These are phyloP conservation scores for Notocelia uddmanniana DNA, from an alignment of 2,888 invertebrate species.

Conservation along the genomic window DNA sequence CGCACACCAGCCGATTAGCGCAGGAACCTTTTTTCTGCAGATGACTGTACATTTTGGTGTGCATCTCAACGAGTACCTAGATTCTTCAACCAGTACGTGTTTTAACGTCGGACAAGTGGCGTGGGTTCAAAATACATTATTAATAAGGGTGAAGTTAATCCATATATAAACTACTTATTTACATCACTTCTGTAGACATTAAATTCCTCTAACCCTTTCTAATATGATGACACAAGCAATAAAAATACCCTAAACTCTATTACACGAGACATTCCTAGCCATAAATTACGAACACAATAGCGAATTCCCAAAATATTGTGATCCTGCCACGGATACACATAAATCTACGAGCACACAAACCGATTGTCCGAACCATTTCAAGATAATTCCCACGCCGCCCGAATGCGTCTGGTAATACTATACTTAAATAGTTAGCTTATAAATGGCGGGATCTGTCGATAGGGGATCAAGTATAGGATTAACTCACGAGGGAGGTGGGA, in stretches of 20 bases:
- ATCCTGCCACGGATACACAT: constrained; percentile 22
- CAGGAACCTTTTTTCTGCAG: neutral
- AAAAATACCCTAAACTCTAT: constrained; percentile 21
- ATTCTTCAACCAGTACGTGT: neutral
- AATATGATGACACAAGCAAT: constrained; percentile 22
- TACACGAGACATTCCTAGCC: constrained; percentile 10
- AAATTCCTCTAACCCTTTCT: constrained; percentile 14
- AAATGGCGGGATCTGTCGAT: neutral
- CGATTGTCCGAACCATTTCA: neutral
- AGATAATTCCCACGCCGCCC: constrained; percentile 18
- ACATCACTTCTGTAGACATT: neutral
- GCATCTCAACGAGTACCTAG: neutral
- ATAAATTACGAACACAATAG: constrained; percentile 39
- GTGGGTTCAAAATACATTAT: neutral
- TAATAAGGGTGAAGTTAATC: neutral
- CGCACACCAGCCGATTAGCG: neutral
- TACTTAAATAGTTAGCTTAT: constrained; percentile 3
- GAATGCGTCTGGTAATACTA: constrained; percentile 11
- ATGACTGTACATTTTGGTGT: neutral
- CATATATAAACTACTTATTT: constrained; percentile 4
- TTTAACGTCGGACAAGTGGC: neutral
- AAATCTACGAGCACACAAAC: constrained; percentile 3
- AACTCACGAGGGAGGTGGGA: constrained; percentile 5
- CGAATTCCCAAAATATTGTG: constrained; percentile 35
- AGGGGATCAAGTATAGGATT: constrained; percentile 26